Base-by-base conservation (phyloP, 2,113 vertebrate genomes). In the Hystrix brachyura region DNA sequence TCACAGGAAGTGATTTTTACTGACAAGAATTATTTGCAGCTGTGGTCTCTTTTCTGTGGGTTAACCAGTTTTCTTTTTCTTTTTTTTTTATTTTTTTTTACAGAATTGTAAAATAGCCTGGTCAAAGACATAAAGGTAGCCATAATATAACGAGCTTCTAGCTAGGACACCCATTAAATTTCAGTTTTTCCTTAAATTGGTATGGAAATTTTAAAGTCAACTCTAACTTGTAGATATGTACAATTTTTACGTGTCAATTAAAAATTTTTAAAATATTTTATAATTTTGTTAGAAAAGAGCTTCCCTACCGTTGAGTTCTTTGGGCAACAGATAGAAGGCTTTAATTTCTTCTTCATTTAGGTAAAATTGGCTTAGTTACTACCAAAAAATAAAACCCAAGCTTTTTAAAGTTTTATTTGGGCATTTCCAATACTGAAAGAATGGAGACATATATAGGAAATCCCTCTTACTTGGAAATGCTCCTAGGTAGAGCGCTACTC, bases 321-420 rank as follows among this genome's bases (percentile, higher is more conserved):
- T 82, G 51, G 34, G 64, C 27, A 46, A 1, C 86, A 81, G 19
- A 46, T 17, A 71, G 46, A 38, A 86, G 60, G 7, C 34, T 79
- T 81, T 86, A 81, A 65, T 29, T 81, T 87, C 48, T 57, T 94
- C 38, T 86, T 90, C 18, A 46, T 82, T 91, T 76, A 57, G 59
- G 14, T 82, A 82, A 82, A 94, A 90, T 19, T 72, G 32, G n/a
- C 65, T 92, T 79, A 81, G 60, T 78, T 82, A 85, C 79, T 80
- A 55, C 32, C 38, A 34, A 62, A 87, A 21, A 51, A 11, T 7
- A 78, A 94, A 69, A 32, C 6, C 32, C 43, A 69, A 34, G 27
- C 27, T 69, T 6, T 82, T 94, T 59, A 32, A 62, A 84, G 21
- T 80, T 91, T 72, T 51, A 82, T 94, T 84, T 92, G 79, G 46